Base-by-base conservation (phyloP, 2,113 vertebrate genomes). In the Eretmochelys imbricata region DNA sequence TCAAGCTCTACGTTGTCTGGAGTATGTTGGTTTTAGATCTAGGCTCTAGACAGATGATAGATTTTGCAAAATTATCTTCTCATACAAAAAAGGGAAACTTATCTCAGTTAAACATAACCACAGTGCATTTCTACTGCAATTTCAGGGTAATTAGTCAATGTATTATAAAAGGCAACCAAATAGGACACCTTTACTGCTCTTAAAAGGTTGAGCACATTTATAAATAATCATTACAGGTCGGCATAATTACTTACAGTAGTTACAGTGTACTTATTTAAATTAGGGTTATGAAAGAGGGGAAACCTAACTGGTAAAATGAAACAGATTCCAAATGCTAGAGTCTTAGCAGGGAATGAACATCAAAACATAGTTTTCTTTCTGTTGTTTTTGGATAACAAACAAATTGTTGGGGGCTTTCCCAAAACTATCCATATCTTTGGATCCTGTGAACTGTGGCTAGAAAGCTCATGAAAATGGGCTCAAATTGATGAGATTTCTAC, bases 151-250 rank as follows among this genome's bases (percentile, higher is more conserved):
- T 75, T 75, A 75, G 72, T 75, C 72, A 42, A 9, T 75, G 38
- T 11, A 12, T 95, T 96, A 93, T 35, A 88, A 94, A 80, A 83
- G 84, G 72, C 57, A 35, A 91, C 62, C 19, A 62, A 90, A 87
- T 79, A 93, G 88, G 89, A 91, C n/a, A 35, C 89, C 51, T 57
- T 91, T 17, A n/a, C 35, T 69, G 62, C 35, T 69, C 35, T 35
- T 69, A 69, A 69, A 69, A 69, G 81, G 19, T 27, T 93, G 80
- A 80, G 57, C 22, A 22, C 53, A 8, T 24, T 69, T 69, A 78
- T 10, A 87, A 93, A 38, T 54, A 89, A 51, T 65, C 81, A 88
- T 80, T 87, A 83, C 2, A 86, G 29, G 84, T 57, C 50, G 42
- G 62, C 62, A 17, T 53, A 89, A 85, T 0, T 89, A 81, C 53